Percentiles rank a stretch among this genome's conserved stretches.
phyloP scores from a whole-genome alignment of 1,140 invertebrate genomes.

The Drosophila arizonae region DNA sequence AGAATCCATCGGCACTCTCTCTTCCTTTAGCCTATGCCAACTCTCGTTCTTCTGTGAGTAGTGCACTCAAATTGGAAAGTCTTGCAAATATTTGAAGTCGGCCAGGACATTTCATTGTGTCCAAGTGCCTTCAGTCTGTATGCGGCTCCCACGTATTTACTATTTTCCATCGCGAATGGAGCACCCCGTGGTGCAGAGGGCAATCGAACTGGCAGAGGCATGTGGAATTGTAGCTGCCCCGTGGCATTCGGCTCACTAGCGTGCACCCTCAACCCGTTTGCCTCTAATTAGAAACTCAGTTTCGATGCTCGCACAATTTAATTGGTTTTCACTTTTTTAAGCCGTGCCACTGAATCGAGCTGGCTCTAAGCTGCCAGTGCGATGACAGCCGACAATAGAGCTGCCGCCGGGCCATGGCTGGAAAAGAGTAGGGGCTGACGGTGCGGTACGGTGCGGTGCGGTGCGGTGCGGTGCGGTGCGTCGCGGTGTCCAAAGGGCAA shows the following conservation, averaged over 20 bases:
- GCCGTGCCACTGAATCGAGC: not conserved
- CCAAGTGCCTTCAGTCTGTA: too few species aligned
- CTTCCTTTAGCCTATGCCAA: too few species aligned
- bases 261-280: conserved; percentile 12
- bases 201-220: too few species aligned
- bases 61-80: too few species aligned
- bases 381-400: conserved; percentile 13
- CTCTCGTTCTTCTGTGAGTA: too few species aligned
- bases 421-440: not conserved
- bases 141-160: too few species aligned
- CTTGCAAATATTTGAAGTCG: too few species aligned
- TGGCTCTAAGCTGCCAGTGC: conserved; percentile 6
- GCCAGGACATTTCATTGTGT: too few species aligned
- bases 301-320: conserved; percentile 26
- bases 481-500: not conserved
- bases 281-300: conserved; percentile 58
- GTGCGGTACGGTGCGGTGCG: not conserved
- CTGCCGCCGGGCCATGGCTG: not conserved
- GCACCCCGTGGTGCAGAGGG: too few species aligned
- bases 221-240: conserved; percentile 7
- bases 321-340: conserved; percentile 57
- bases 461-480: not conserved
- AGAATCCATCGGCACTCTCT: too few species aligned
- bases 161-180: too few species aligned
- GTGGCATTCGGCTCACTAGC: conserved; percentile 9